Percentiles rank a stretch among this genome's conserved stretches.
phyloP scores from a whole-genome alignment of 1,140 invertebrate genomes.

The Coenobita brevimanus region DNA sequence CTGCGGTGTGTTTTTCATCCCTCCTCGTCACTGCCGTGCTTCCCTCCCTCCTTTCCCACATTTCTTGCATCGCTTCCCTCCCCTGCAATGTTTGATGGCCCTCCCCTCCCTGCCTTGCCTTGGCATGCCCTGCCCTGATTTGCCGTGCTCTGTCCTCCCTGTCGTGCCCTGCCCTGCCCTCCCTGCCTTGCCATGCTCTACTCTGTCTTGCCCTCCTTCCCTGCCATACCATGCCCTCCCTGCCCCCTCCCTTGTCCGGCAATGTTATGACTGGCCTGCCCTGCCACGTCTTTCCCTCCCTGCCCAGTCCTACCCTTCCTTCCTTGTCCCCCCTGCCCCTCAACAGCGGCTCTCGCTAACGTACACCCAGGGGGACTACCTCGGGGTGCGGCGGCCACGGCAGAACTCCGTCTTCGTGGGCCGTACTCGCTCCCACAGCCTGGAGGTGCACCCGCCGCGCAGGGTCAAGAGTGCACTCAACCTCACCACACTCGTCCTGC shows the following conservation, averaged over 20 bases:
- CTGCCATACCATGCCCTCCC: neutral
- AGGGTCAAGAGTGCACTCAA: constrained; percentile 61
- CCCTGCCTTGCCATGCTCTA: neutral
- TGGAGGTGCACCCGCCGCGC: constrained; percentile 51
- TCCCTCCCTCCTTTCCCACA: no score
- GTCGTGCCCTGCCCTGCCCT: neutral
- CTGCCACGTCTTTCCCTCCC: neutral
- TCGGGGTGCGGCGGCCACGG: constrained; percentile 29
- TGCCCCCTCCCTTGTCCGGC: neutral
- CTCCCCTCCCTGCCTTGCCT: neutral
- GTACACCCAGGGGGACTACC: constrained; percentile 33
- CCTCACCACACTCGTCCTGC: constrained; percentile 54
- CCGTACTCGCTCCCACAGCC: constrained; percentile 44
- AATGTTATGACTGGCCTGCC: no score
- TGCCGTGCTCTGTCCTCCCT: neutral
- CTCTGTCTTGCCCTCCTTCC: neutral
- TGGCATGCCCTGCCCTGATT: neutral
- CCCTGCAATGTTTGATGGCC: neutral
- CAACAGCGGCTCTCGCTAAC: neutral
- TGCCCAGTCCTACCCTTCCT: neutral
- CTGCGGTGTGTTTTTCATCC: no score
- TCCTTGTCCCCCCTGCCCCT: neutral
- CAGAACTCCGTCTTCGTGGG: constrained; percentile 64
- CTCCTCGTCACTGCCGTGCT: no score
- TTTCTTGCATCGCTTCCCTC: no score